Evolutionary conservation across 1,140 invertebrate genomes (phyloP), one percentile per base, ranked within the genome.

Genomic region (Temnothorax longispinosus): DNA sequence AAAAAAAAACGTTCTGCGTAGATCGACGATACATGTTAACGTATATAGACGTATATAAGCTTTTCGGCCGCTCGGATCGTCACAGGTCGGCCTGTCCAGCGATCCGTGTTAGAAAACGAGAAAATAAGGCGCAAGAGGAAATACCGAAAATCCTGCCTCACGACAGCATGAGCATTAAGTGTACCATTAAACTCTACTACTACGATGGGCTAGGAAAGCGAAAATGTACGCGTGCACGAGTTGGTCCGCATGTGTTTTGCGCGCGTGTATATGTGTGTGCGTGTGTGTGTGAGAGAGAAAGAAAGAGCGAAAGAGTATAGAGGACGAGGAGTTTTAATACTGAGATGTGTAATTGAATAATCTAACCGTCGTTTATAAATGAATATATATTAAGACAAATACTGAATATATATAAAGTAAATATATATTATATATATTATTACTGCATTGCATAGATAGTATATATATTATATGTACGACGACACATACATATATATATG

Each of bases 331-430:
- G 85, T 92, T 92, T 93, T 93, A 93, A 92, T 92, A 93, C 91
- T 92, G 86, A 90, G 84, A 91, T 67, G 65, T 93, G 86, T 93
- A 92, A 92, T 76, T 89, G 84, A 92, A 92, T 92, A 92, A 92
- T 92, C 88, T 92, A 93, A 93, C 88, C 86, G 90, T 93, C 92
- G 91, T 93, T 93, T 92, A 90, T 91, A 92, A 93, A 92, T 93
- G 56, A 91, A 90, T 91, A 76, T 62, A 87, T 90, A 89, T 84
- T 89, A 89, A 86, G 77, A 89, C 86, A 86, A 86, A 89, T 75
- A 89, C 77, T 85, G 74, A 72, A 80, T 89, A 87, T 90, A 87
- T 90, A 90, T 86, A 88, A 77, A 87, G 88, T 88, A 75, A 86
- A 80, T 87, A 90, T 84, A 90, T 90, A 64, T 69, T 72, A 87